A percentile compares a stretch with the other conserved stretches of the same genome.
phyloP scores from a whole-genome alignment of 2,888 invertebrate genomes.

The Ophioninae sp. region DNA sequence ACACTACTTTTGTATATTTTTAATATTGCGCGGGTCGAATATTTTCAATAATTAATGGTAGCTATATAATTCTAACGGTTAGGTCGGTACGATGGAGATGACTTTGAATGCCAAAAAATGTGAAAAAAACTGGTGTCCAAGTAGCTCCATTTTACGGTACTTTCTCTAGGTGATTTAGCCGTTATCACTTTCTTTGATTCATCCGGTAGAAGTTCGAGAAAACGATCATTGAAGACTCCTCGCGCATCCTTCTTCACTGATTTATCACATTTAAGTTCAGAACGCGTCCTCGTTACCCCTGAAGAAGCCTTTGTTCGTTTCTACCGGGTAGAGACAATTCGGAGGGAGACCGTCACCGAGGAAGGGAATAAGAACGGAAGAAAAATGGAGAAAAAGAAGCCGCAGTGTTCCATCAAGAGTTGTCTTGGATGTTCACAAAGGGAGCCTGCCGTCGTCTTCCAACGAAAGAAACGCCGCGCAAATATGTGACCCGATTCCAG shows the following conservation, averaged over 20 bases:
- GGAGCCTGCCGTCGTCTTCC: background rate
- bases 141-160: too few relatives aligned
- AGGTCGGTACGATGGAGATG: too few relatives aligned
- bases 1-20: too few relatives aligned
- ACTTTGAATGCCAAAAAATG: too few relatives aligned
- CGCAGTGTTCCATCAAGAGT: slow-evolving; percentile 31
- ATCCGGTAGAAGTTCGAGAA: background rate
- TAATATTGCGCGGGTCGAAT: too few relatives aligned
- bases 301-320: slow-evolving; percentile 67
- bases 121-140: too few relatives aligned
- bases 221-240: slow-evolving; percentile 25
- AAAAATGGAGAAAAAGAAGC: slow-evolving; percentile 29
- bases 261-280: slow-evolving; percentile 57
- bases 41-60: too few relatives aligned
- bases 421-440: slow-evolving; percentile 30
- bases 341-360: background rate
- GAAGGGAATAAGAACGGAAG: background rate
- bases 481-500: slow-evolving; percentile 35
- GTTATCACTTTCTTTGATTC: too few relatives aligned
- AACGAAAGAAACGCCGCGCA: slow-evolving; percentile 17
- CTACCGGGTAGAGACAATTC: slow-evolving; percentile 51
- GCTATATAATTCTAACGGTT: too few relatives aligned
- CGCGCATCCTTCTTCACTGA: slow-evolving; percentile 50
- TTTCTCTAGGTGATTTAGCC: too few relatives aligned
- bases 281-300: slow-evolving; percentile 72